phyloP scores from a whole-genome alignment of 2,797 vertebrate genomes.

The Vultur gryphus region DNA sequence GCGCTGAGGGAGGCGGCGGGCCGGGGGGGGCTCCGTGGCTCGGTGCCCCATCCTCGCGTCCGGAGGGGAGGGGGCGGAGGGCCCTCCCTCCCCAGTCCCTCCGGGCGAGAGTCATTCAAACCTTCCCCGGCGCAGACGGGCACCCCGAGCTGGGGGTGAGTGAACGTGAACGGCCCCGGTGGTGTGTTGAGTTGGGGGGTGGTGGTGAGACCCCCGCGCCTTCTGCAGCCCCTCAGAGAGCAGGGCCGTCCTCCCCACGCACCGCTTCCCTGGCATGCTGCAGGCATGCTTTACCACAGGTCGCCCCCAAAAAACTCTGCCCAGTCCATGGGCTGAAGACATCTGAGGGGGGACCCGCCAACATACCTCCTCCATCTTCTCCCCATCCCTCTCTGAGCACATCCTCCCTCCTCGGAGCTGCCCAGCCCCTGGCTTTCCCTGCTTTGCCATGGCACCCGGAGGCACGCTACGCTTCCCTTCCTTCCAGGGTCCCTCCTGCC shows the following conservation, averaged over 20 bases:
- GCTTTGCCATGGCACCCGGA: neutral
- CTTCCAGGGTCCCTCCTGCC: too few relatives aligned
- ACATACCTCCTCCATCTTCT: neutral
- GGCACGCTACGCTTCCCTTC: rapidly evolving
- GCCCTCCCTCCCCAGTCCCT: rapidly evolving
- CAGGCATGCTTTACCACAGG: too few relatives aligned
- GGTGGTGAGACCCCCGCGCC: neutral
- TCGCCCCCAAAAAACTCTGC: neutral
- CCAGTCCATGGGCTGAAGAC: neutral
- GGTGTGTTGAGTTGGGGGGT: neutral
- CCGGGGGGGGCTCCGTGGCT: rapidly evolving
- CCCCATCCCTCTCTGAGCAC: neutral
- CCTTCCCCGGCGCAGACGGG: neutral
- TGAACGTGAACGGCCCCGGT: neutral
- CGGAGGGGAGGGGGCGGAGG: neutral
- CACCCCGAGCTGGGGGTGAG: neutral
- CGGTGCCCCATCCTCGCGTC: rapidly evolving
- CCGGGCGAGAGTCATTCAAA: rapidly evolving
- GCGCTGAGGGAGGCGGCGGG: neutral
- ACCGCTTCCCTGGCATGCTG: neutral
- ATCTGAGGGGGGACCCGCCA: rapidly evolving
- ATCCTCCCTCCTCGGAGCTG: neutral
- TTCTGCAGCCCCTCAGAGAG: neutral
- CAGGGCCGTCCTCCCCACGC: rapidly evolving
- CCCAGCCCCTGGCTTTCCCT: neutral